Evolutionary conservation across 2,888 invertebrate species (phyloP).

Genomic region (Acronicta leporina): DNA sequence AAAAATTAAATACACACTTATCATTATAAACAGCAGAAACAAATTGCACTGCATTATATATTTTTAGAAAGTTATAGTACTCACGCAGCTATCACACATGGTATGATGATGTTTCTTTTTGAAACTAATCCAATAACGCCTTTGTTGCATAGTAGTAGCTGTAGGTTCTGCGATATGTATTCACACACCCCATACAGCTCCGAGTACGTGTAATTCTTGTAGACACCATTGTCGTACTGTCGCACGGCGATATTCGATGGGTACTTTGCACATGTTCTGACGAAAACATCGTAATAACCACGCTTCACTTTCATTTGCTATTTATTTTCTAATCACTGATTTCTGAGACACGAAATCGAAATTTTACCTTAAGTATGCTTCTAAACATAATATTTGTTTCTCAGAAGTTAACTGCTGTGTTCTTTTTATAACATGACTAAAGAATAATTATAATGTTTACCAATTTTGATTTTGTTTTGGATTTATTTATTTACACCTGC

Average conservation of each 20-base stretch:
- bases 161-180: slow-evolving; percentile 80
- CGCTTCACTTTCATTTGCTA: slow-evolving; percentile 62
- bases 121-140: slow-evolving; percentile 85
- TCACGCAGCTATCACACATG: slow-evolving; percentile 89
- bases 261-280: slow-evolving; percentile 76
- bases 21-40: not conserved
- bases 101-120: slow-evolving; percentile 85
- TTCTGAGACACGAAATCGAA: slow-evolving; percentile 8
- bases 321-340: slow-evolving; percentile 4
- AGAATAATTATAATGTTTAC: slow-evolving; percentile 26
- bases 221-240: slow-evolving; percentile 70
- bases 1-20: slow-evolving; percentile 54
- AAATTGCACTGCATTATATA: not conserved
- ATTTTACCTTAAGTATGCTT: slow-evolving; percentile 13
- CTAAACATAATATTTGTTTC: slow-evolving; percentile 26
- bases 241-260: slow-evolving; percentile 76
- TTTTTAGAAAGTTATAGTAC: slow-evolving; percentile 51
- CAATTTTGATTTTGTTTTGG: slow-evolving; percentile 39
- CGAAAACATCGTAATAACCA: slow-evolving; percentile 83
- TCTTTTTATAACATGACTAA: slow-evolving; percentile 23
- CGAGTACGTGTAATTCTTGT: slow-evolving; percentile 79
- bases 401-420: slow-evolving; percentile 4
- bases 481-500: not conserved
- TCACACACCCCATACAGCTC: slow-evolving; percentile 84
- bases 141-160: slow-evolving; percentile 73